phyloP scores from a whole-genome alignment of 2,888 invertebrate species.

The Ichneumon xanthorius region DNA sequence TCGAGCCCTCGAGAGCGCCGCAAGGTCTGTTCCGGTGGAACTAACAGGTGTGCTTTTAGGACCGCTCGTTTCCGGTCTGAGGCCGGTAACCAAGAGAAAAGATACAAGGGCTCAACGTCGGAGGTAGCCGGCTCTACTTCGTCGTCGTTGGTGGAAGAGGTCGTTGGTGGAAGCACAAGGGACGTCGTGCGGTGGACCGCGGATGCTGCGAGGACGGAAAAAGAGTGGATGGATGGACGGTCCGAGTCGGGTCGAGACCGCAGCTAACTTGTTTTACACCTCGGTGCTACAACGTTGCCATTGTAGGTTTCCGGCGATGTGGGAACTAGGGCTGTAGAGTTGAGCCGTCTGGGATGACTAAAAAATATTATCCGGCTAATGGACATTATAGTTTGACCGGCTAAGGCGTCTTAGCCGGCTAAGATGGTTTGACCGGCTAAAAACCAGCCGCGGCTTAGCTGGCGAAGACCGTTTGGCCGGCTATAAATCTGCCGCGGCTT shows the following conservation, averaged over 20 bases:
- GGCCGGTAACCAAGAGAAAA: conserved; percentile 3
- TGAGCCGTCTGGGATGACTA: no score
- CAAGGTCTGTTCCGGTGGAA: conserved; percentile 16
- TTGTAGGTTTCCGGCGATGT: no score
- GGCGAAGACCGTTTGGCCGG: no score
- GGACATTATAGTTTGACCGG: no score
- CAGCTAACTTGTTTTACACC: conserved; percentile 33
- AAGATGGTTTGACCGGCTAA: no score
- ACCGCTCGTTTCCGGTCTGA: conserved; percentile 42
- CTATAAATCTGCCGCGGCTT: no score
- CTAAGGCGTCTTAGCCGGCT: no score
- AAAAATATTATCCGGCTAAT: no score
- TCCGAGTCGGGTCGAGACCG: background rate
- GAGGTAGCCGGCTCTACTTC: background rate
- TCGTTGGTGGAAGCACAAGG: background rate
- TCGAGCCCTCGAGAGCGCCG: background rate
- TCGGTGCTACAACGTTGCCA: background rate
- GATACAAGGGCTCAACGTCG: background rate
- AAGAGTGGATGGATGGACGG: conserved; percentile 6
- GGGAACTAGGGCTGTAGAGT: background rate
- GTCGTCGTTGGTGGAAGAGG: background rate
- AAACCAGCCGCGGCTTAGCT: no score
- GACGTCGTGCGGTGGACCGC: background rate
- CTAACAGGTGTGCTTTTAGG: conserved; percentile 63
- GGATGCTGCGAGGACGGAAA: background rate